phyloP scores from a whole-genome alignment of 2,888 invertebrate species.

The Xanthostigma xanthostigma region DNA sequence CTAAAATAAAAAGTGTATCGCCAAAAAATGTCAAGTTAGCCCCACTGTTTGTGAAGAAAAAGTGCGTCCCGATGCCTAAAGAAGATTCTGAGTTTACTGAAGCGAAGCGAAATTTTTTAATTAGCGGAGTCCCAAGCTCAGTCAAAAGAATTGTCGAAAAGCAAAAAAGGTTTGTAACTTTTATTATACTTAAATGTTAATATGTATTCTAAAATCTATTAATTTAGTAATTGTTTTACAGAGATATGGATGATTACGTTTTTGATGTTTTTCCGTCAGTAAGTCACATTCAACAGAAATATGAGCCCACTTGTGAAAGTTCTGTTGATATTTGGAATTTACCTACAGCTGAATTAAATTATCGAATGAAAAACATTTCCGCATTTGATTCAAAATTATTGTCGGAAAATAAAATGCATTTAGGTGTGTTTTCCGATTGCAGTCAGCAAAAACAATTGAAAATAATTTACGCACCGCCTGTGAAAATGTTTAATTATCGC shows the following conservation, averaged over 20 bases:
- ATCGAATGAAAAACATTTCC: conserved; percentile 3
- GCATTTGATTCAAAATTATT: conserved; percentile 3
- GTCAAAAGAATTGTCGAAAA: conserved; percentile 38
- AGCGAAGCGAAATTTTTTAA: conserved; percentile 53
- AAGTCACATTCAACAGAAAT: conserved; percentile 47
- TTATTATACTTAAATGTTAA: too few relatives aligned
- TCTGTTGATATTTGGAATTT: conserved; percentile 23
- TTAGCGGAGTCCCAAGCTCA: conserved; percentile 54
- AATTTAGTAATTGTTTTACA: too few relatives aligned
- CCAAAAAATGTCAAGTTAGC: conserved; percentile 40
- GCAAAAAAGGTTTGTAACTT: conserved; percentile 24
- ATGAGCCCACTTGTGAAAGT: conserved; percentile 8
- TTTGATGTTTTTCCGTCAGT: conserved; percentile 37
- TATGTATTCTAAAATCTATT: too few relatives aligned
- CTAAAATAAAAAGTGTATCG: conserved; percentile 10
- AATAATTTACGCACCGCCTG: too few relatives aligned
- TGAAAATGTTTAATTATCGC: conserved; percentile 11
- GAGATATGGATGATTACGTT: too few relatives aligned
- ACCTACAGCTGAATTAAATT: conserved; percentile 16
- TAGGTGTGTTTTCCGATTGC: conserved; percentile 6
- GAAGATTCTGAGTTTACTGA: conserved; percentile 39
- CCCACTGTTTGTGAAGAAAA: conserved; percentile 47
- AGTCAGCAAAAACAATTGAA: not conserved
- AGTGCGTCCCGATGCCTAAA: conserved; percentile 32
- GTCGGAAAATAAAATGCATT: conserved; percentile 9